Conservation (phyloP, 1,140 invertebrate genomes). For the Bombyx mandarina region DNA sequence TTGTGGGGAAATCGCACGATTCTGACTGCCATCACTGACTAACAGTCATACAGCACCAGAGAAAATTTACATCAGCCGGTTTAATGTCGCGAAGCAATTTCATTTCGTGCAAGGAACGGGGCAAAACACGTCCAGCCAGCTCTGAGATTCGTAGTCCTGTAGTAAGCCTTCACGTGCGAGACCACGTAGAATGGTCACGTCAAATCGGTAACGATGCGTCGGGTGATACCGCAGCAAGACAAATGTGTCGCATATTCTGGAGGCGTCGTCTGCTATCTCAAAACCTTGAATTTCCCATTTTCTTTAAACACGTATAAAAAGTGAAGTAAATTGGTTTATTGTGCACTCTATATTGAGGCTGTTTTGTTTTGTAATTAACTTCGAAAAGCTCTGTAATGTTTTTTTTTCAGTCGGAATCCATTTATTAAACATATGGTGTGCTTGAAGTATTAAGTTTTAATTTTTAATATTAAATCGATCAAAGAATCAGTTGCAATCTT, state of each 20-base stretch:
- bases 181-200: conserved; percentile 29
- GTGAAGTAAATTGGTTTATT: neutral
- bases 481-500: no score
- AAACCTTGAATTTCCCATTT: conserved; percentile 51
- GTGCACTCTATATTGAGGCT: neutral
- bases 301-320: conserved; percentile 18
- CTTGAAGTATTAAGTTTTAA: neutral
- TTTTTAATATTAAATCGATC: no score
- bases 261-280: conserved; percentile 15
- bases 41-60: conserved; percentile 49
- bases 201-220: conserved; percentile 46
- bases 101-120: conserved; percentile 48
- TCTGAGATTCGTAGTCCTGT: conserved; percentile 18
- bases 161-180: conserved; percentile 14
- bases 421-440: no score
- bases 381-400: neutral
- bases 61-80: conserved; percentile 65
- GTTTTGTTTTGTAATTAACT: neutral
- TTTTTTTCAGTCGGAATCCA: neutral
- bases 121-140: conserved; percentile 23
- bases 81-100: conserved; percentile 65
- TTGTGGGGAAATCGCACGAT: no score
- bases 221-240: conserved; percentile 54
- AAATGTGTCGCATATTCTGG: conserved; percentile 56
- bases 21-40: conserved; percentile 21